phyloP scores from a whole-genome alignment of 2,113 vertebrate genomes.

The Sphaerodactylus townsendi region DNA sequence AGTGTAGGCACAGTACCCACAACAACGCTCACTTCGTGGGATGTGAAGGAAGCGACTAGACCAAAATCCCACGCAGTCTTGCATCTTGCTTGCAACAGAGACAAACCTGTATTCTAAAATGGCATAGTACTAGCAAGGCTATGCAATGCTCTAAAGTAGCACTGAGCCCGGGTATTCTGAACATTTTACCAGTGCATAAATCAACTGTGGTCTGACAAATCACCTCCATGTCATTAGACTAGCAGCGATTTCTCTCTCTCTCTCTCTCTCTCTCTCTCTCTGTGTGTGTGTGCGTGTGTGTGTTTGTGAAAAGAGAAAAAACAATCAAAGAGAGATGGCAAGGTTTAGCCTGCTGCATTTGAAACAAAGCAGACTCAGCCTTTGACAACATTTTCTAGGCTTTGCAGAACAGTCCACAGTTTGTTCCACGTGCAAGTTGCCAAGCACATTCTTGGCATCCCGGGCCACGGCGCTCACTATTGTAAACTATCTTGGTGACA shows the following conservation, averaged over 20 bases:
- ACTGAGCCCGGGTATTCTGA: not conserved
- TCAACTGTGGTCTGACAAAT: not conserved
- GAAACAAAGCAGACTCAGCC: conserved; percentile 13
- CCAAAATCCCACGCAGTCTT: no score
- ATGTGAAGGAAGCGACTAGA: no score
- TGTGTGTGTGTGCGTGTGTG: no score
- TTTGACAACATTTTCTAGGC: conserved; percentile 34
- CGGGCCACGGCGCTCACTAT: not conserved
- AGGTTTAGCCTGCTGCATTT: not conserved
- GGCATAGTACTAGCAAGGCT: not conserved
- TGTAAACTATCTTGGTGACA: conserved; percentile 18
- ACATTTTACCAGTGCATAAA: not conserved
- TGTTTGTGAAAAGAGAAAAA: not conserved
- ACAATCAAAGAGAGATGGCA: not conserved
- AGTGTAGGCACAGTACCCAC: no score
- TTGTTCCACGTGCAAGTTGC: not conserved
- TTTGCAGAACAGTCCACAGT: not conserved
- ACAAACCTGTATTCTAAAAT: not conserved
- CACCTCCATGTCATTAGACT: no score
- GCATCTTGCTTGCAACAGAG: no score
- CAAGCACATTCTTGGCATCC: conserved; percentile 16
- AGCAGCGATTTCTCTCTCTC: no score
- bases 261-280: no score
- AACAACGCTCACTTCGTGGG: no score
- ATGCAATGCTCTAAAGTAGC: not conserved